Evolutionary conservation across 2,113 vertebrate genomes (phyloP).

Genomic region (Marmota flaviventris): DNA sequence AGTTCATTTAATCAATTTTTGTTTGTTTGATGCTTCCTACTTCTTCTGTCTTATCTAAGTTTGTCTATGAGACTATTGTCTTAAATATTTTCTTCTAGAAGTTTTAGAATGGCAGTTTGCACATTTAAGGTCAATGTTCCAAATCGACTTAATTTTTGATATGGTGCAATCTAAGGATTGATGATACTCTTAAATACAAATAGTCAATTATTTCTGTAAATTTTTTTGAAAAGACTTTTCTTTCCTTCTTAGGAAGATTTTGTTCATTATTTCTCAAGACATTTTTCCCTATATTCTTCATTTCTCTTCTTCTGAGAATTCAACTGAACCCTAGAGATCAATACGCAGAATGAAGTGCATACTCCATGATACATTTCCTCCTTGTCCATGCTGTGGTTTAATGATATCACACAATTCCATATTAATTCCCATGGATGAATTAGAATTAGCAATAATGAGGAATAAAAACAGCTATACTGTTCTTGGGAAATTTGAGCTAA

Average conservation of each 20-base stretch:
- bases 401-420: background rate
- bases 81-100: background rate
- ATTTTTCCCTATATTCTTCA: background rate
- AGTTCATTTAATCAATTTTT: background rate
- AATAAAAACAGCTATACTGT: background rate
- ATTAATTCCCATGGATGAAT: background rate
- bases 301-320: background rate
- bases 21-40: background rate
- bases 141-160: background rate
- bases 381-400: background rate
- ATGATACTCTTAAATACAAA: background rate
- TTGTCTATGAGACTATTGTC: background rate
- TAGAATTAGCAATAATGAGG: background rate
- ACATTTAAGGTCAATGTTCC: background rate
- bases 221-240: background rate
- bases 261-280: background rate
- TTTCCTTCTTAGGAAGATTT: background rate
- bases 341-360: background rate
- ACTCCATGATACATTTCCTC: no score
- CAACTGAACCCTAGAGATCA: background rate
- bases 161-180: background rate
- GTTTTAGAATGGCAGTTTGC: slow-evolving; percentile 2
- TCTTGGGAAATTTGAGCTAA: background rate
- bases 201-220: background rate
- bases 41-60: background rate